Evolutionary conservation across 2,797 vertebrate species (phyloP).

Genomic region (Calcarius lapponicus): DNA sequence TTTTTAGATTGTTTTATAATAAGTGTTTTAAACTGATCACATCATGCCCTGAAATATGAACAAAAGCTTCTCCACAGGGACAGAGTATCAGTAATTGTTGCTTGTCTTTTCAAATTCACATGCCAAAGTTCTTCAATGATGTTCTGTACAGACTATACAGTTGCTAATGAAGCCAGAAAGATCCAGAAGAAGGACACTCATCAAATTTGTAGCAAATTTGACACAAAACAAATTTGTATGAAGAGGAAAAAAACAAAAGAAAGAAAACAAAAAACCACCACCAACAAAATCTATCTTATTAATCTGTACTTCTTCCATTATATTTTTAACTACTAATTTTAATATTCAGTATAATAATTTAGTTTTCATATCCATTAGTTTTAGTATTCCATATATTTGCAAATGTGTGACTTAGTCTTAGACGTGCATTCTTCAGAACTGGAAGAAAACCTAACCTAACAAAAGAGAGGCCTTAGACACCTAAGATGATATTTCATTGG

Average conservation of each 20-base stretch:
- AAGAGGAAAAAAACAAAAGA: background rate
- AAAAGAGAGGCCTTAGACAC: background rate
- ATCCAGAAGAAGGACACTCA: background rate
- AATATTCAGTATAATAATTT: background rate
- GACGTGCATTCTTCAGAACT: background rate
- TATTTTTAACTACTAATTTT: background rate
- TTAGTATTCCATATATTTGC: background rate
- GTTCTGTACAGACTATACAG: background rate
- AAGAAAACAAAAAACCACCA: fast-evolving
- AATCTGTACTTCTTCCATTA: background rate
- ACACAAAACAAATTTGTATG: background rate
- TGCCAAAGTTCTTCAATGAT: background rate
- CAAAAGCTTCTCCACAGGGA: background rate
- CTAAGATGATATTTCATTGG: background rate
- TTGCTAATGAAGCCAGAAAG: background rate
- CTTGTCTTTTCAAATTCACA: background rate
- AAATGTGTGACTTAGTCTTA: background rate
- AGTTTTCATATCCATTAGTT: background rate
- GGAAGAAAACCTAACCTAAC: fast-evolving
- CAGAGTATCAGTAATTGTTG: background rate
- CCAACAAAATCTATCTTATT: background rate
- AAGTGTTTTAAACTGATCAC: background rate
- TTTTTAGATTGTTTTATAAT: background rate
- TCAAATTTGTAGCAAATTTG: too few relatives aligned
- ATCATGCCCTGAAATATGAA: background rate